Conservation (phyloP, 2,113 vertebrate genomes). For the Heloderma charlesbogerti region DNA sequence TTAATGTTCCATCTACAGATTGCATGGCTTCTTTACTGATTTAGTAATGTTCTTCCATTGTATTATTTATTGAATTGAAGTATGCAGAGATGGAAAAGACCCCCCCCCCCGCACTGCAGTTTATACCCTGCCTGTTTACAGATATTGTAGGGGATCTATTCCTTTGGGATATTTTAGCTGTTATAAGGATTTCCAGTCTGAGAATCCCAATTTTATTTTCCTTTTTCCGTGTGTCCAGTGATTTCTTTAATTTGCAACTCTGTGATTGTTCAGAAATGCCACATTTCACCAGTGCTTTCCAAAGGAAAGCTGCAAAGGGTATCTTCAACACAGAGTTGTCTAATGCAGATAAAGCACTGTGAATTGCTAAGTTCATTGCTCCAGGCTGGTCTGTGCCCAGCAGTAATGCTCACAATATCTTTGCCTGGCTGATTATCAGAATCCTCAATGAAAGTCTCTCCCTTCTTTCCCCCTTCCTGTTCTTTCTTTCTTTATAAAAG, state of each 20-base stretch:
- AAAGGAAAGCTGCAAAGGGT: background rate
- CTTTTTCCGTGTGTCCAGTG: too few species aligned
- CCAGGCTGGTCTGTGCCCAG: conserved; percentile 41
- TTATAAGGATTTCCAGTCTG: background rate
- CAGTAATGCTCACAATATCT: conserved; percentile 54
- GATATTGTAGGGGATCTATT: background rate
- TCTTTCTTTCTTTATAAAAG: background rate
- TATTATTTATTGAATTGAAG: conserved; percentile 16
- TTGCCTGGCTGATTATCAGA: conserved; percentile 39
- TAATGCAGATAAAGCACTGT: background rate
- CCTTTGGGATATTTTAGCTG: background rate
- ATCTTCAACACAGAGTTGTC: background rate
- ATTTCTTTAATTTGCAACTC: background rate
- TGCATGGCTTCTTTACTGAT: conserved; percentile 6
- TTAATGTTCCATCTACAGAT: background rate
- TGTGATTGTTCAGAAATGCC: background rate
- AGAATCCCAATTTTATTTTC: background rate
- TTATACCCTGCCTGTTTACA: background rate
- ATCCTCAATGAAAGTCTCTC: conserved; percentile 36
- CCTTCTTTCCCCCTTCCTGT: background rate
- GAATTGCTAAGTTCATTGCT: conserved; percentile 49
- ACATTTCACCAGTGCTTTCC: conserved; percentile 1
- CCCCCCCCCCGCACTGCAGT: background rate
- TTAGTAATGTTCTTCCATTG: background rate
- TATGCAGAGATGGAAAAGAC: conserved; percentile 28